Base-by-base conservation (phyloP, 2,797 vertebrate genomes). In the Hoplostethus atlanticus region DNA sequence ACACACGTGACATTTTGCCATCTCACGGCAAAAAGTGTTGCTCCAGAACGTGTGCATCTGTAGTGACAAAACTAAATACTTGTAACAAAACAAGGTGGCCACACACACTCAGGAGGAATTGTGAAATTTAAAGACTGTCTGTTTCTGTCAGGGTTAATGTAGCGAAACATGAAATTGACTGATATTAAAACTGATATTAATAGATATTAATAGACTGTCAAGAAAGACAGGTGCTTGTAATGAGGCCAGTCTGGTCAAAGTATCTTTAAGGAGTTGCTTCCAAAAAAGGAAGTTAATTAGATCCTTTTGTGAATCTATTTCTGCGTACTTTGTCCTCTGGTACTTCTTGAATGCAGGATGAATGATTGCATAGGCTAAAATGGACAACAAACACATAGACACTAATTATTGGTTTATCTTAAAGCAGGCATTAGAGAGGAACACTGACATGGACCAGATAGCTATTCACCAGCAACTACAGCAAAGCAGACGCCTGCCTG, bases 281-380 rank as follows among this genome's bases (percentile, higher is more conserved):
- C 71, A 44, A 76, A 84, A 38, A 2, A 73, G 38, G 68, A 59
- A n/a, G 34, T 59, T 86, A 84, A 86, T 90, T 79, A 84, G 66
- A 71, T 76, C 47, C 48, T 83, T 69, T 73, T 55, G 21, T 62
- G 40, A 48, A 60, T 76, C 58, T 73, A 46, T 77, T 63, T 48
- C 47, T 74, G 42, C 64, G 16, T 36, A 58, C 38, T 42, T 36
- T 69, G 34, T 54, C 44, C 28, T 55, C 38, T 48, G 25, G n/a
- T 59, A n/a, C 60, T 71, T 44, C 60, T 48, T 61, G 34, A 71
- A 58, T 51, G 10, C 17, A 64, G 47, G 25, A 7, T 50, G 2
- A 38, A 17, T 40, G 16, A 73, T 73, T 76, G 64, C 40, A 51
- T 62, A 73, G 68, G 54, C 57, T 42, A 16, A 64, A 64, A 46